Base-by-base conservation (phyloP, 2,113 vertebrate genomes). In the Nycticorax nycticorax region DNA sequence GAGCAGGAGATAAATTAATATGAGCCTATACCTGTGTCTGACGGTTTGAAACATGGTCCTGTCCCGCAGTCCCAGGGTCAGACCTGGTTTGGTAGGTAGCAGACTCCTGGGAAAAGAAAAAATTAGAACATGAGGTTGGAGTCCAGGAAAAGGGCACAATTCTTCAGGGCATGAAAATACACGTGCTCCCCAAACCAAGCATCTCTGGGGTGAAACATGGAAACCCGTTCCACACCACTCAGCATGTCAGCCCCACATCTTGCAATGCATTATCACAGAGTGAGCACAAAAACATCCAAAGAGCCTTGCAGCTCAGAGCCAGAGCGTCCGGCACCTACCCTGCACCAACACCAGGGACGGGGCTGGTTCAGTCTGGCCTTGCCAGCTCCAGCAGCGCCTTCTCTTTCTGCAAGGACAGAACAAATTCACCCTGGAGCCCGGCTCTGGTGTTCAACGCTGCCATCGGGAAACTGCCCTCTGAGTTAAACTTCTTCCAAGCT, bases 241-340 rank as follows among this genome's bases (percentile, higher is more conserved):
- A 0, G n/a, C 47, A 9, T 1, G 1, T 53, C 48, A 80, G 62
- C 35, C 68, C 33, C 20, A 4, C 9, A 35, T 32, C 32, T 47
- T 10, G 30, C 1, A 8, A 53, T 12, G 48, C 1, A 14, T 10
- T 67, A 39, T 57, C 37, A 16, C 21, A 53, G 53, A 56, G 11
- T 0, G 5, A 60, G 33, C 37, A 57, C 85, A 75, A 53, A 68
- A 80, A 23, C 0, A 0, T 12, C 33, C 12, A 10, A n/a, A 77
- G 27, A 80, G 9, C 24, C 43, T 64, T 8, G 17, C 43, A 75
- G 43, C 43, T 64, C 48, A 35, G 60, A 81, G 33, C 5, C 3
- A 0, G 33, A 9, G 60, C 0, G 4, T 26, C n/a, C 8, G 0
- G 48, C 33, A 48, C 33, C 20, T 4, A 14, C 9, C 21, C 56